A percentile compares a stretch with the other conserved stretches of the same genome.
phyloP scores from a whole-genome alignment of 2,113 vertebrate species.

The Gobiocypris rarus region DNA sequence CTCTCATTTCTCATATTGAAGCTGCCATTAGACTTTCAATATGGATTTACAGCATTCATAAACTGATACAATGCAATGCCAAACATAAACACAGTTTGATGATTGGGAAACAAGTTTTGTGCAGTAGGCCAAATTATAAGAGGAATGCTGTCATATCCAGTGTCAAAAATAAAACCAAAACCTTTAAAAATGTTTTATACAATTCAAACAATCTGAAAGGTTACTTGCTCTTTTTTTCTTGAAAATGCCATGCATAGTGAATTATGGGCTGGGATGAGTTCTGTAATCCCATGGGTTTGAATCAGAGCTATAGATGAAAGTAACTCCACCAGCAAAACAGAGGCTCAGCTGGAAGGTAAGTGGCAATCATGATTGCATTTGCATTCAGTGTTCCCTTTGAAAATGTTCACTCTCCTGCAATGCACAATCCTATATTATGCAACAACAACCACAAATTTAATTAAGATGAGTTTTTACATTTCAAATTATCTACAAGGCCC shows the following conservation, averaged over 20 bases:
- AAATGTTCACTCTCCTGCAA: slow-evolving; percentile 29
- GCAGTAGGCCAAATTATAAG: slow-evolving; percentile 36
- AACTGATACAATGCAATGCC: not conserved
- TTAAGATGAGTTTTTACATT: not conserved
- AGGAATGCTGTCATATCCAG: slow-evolving; percentile 23
- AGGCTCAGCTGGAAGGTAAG: slow-evolving; percentile 45
- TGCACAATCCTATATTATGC: not conserved
- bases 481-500: not conserved
- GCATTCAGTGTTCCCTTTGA: slow-evolving; percentile 40
- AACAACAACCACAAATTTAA: slow-evolving; percentile 3
- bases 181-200: not conserved
- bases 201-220: not conserved
- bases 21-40: not conserved
- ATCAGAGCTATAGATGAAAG: slow-evolving; percentile 49
- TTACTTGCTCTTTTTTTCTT: not conserved
- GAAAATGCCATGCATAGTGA: not conserved
- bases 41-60: not conserved
- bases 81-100: not conserved
- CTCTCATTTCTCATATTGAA: too few relatives aligned
- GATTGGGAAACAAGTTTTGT: slow-evolving; percentile 32
- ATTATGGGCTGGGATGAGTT: slow-evolving; percentile 11
- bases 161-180: slow-evolving; percentile 47
- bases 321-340: slow-evolving; percentile 24
- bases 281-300: slow-evolving; percentile 47
- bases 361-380: slow-evolving; percentile 47